A percentile compares a stretch with the other conserved stretches of the same genome.
phyloP scores from a whole-genome alignment of 2,113 vertebrate species.

The Mormyrus lacerda region DNA sequence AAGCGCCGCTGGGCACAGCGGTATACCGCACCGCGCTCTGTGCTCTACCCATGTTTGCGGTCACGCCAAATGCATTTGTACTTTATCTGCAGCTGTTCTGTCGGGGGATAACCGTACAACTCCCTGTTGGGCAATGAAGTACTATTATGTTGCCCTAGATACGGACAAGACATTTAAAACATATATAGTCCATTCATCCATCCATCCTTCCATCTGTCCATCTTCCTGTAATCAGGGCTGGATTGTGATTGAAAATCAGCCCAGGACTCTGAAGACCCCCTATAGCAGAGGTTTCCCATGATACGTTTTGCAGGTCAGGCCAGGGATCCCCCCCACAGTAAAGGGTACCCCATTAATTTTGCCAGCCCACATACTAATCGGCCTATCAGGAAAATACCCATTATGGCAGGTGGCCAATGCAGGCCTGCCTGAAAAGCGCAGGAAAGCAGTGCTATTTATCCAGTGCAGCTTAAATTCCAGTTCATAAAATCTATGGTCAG shows the following conservation, averaged over 20 bases:
- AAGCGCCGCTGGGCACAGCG: background rate
- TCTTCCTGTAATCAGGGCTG: background rate
- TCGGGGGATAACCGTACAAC: background rate
- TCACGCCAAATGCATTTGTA: background rate
- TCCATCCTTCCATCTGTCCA: background rate
- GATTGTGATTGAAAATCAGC: background rate
- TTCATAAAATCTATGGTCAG: background rate
- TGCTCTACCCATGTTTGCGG: background rate
- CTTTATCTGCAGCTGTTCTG: background rate
- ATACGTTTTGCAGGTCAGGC: background rate
- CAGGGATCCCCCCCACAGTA: background rate
- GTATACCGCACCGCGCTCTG: background rate
- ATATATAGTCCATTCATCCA: background rate
- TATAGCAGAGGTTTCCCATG: background rate
- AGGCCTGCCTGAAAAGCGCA: background rate
- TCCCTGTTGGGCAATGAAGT: background rate
- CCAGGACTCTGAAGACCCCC: background rate
- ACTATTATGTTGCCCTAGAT: background rate
- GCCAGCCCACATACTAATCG: background rate
- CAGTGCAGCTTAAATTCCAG: background rate
- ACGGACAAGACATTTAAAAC: background rate
- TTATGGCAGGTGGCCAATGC: background rate
- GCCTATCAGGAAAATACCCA: background rate
- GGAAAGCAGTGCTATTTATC: background rate
- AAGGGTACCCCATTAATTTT: background rate